Conservation (phyloP, 2,113 vertebrate species). For the Panthera uncia region DNA sequence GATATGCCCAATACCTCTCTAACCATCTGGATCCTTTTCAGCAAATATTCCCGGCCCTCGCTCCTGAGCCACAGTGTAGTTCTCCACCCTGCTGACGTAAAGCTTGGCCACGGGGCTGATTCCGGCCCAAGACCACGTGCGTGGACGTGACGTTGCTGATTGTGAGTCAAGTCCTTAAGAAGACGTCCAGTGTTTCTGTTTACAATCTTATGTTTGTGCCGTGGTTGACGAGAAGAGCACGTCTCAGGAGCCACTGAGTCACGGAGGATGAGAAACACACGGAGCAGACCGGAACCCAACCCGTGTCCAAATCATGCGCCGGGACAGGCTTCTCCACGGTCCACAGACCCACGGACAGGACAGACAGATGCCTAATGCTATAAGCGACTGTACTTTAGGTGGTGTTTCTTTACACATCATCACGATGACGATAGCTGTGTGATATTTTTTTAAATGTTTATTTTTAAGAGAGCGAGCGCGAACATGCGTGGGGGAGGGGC, state of each 20-base stretch:
- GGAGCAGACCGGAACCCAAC: background rate
- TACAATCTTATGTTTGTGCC: background rate
- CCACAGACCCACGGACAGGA: background rate
- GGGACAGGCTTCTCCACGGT: background rate
- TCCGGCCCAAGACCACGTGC: background rate
- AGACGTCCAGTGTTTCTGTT: background rate
- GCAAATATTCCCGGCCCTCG: background rate
- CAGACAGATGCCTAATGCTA: rapidly evolving
- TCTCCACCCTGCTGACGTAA: background rate
- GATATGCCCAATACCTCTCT: background rate
- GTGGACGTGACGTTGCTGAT: background rate
- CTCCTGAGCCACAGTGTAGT: background rate
- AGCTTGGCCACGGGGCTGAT: background rate
- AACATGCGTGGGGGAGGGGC: no score
- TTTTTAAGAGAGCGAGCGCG: no score
- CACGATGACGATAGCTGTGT: rapidly evolving
- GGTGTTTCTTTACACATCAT: background rate
- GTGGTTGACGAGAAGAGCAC: background rate
- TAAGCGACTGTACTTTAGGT: background rate
- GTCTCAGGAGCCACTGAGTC: background rate
- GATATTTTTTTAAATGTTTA: no score
- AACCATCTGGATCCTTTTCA: background rate
- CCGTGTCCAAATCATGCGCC: rapidly evolving
- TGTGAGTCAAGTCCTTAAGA: background rate
- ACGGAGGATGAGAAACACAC: background rate